Base-by-base conservation (phyloP, 2,113 vertebrate genomes). In the Grallaria varia region DNA sequence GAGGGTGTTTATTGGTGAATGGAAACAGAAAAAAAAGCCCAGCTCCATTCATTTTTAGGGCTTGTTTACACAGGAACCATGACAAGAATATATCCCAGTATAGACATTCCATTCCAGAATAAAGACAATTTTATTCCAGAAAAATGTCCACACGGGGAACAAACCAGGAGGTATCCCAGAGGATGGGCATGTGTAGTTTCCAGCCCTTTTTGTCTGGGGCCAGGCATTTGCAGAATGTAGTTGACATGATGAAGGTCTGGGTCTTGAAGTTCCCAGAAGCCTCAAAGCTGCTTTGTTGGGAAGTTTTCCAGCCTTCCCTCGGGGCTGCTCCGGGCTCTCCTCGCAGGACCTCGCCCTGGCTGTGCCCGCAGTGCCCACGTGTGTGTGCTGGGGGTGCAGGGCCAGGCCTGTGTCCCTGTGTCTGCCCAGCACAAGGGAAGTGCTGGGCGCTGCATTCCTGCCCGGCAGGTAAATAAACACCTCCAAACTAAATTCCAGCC, bases 1-100 rank as follows among this genome's bases (percentile, higher is more conserved):
- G 93, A 89, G 95, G 40, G 83, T 90, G 64, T 95, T 95, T 95
- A 81, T 78, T 96, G 83, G 77, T 95, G 96, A 97, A 97, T 89
- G 95, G 95, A 94, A 94, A 93, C 49, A 89, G 83, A 35, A 89
- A 91, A 89, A 91, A 77, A 69, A 84, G 37, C 79, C 40, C 58
- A 84, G 62, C 66, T 94, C 92, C 88, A 90, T 92, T 97, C 95
- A 95, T 84, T 96, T 93, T 84, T 77, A 91, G 87, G 64, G 72
- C 95, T 93, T 93, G 63, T 94, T 93, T 96, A 90, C 82, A 77
- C 78, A 80, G 92, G 92, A 94, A 63, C 90, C 33, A 66, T 83
- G 89, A 89, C 95, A 94, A 89, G 88, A 92, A 88, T 92, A 88
- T 33, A 88, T 37, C 88, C 87, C 92, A 93, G 79, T 77, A 47